phyloP scores from a whole-genome alignment of 2,797 vertebrate species.

The Enteromius anoplus region DNA sequence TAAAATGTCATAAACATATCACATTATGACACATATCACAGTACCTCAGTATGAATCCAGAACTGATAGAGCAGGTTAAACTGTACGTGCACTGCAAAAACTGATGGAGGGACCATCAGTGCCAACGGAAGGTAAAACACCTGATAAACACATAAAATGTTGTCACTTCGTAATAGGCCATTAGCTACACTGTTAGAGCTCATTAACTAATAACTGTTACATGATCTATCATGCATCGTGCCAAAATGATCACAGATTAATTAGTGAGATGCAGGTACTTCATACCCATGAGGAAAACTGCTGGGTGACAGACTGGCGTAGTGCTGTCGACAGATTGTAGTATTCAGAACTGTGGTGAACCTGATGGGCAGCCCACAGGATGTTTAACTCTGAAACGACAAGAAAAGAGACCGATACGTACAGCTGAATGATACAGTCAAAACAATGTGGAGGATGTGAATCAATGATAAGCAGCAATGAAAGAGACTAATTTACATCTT shows the following conservation, averaged over 20 bases:
- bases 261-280: slow-evolving; percentile 4
- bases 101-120: slow-evolving; percentile 84
- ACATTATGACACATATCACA: not conserved
- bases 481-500: not conserved
- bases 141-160: slow-evolving; percentile 67
- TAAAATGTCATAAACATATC: not conserved
- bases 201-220: slow-evolving; percentile 11
- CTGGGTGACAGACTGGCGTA: slow-evolving; percentile 88
- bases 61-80: slow-evolving; percentile 96
- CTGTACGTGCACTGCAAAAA: slow-evolving; percentile 90
- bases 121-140: slow-evolving; percentile 91
- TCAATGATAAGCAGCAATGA: not conserved
- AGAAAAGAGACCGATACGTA: not conserved
- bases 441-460: not conserved
- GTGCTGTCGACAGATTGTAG: slow-evolving; percentile 91
- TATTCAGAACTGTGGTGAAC: slow-evolving; percentile 94
- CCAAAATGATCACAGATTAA: not conserved
- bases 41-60: slow-evolving; percentile 97
- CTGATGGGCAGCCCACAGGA: slow-evolving; percentile 95
- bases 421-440: not conserved
- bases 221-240: not conserved
- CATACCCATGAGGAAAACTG: slow-evolving; percentile 91
- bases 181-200: slow-evolving; percentile 4
- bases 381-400: slow-evolving; percentile 81
- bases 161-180: slow-evolving; percentile 28